These are phyloP conservation scores for Drosophila atripex DNA, from an alignment of 2,888 invertebrate genomes.

Conservation along the genomic window DNA sequence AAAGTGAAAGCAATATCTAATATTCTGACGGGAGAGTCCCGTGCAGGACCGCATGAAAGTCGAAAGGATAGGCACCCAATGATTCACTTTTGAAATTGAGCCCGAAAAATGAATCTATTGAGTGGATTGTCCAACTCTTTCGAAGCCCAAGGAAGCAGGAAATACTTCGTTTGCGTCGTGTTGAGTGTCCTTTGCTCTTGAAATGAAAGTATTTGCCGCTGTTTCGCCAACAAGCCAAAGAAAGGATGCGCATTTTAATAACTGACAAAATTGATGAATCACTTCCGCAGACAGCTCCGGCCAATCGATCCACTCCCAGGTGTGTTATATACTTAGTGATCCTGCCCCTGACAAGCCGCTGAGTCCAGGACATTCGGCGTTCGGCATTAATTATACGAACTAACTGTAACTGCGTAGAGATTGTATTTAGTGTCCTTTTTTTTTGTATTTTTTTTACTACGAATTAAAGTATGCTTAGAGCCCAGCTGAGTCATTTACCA, in stretches of 20 bases:
- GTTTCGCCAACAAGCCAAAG: background rate
- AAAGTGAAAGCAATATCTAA: background rate
- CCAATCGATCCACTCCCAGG: conserved; percentile 12
- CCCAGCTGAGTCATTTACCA: conserved; percentile 64
- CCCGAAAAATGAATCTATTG: conserved; percentile 14
- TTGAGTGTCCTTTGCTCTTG: background rate
- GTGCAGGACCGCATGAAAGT: no score
- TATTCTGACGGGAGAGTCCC: no score
- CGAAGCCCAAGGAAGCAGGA: background rate
- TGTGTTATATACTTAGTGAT: conserved; percentile 5
- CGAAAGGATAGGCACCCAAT: background rate
- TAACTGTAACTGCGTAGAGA: conserved; percentile 12
- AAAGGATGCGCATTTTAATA: background rate
- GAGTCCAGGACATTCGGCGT: conserved; percentile 19
- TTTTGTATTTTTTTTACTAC: conserved; percentile 33
- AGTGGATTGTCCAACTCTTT: background rate
- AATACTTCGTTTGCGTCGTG: background rate
- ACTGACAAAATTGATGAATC: background rate
- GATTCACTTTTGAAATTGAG: conserved; percentile 18
- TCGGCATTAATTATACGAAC: conserved; percentile 21
- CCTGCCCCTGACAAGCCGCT: conserved; percentile 29
- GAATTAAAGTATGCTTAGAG: conserved; percentile 49
- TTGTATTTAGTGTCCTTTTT: conserved; percentile 33
- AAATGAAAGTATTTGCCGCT: conserved; percentile 5
- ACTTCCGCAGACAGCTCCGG: background rate